Evolutionary conservation across 2,888 invertebrate genomes (phyloP), one percentile per base, ranked within the genome.

Genomic region (Lottia gigantea): DNA sequence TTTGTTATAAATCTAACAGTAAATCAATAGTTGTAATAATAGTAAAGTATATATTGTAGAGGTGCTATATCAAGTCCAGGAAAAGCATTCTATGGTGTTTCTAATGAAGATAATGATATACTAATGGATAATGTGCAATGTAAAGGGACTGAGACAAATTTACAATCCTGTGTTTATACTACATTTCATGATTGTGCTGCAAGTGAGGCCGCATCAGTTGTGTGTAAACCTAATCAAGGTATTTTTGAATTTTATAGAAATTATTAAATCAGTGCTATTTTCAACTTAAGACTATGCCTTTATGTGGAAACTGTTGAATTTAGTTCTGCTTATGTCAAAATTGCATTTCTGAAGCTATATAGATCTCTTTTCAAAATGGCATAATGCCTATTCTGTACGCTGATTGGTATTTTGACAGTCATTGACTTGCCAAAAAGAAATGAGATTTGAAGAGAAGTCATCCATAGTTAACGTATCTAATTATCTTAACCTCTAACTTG

Each of bases 71-170:
- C 66, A 12, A 66, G 63, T 0, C 66, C 66, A 2, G 46, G 45
- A 2, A 31, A 72, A 25, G 46, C 72, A n/a, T 62, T 62, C 45
- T 70, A 73, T 62, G 72, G 70, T 4, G 19, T 67, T 31, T 55
- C 64, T 15, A 25, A 25, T n/a, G 49, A 47, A 15, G 45, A 64
- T 31, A 71, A 40, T 46, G 78, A 82, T 49, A 79, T 84, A 49
- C 71, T 83, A 15, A 81, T 85, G 82, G 83, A 83, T 64, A 77
- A 85, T 66, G 78, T 83, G 0, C 47, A 68, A 11, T 86, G 86
- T 75, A 45, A 19, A 4, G 86, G 85, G 0, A 55, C 66, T 8
- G 86, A 86, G 75, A 61, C 8, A 8, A 70, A 63, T 8, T 66
- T 86, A 3, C 80, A 81, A 1, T 66, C 68, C 8, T 86, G 86